These are phyloP conservation scores for Biston betularia DNA, from an alignment of 2,888 invertebrate genomes.

Conservation along the genomic window DNA sequence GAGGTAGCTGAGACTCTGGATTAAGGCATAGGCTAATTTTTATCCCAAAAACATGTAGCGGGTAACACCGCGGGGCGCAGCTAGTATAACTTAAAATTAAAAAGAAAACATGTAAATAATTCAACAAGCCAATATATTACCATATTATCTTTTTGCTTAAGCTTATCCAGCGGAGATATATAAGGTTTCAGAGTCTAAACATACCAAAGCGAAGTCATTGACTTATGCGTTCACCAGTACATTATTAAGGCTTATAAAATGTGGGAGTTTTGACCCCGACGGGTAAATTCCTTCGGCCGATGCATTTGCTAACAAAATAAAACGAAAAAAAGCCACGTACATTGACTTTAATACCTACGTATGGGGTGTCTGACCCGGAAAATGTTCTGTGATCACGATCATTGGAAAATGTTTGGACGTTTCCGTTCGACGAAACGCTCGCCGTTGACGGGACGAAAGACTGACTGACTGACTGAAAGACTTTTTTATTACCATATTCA, in stretches of 20 bases:
- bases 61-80: too few species aligned
- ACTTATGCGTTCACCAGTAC: constrained; percentile 51
- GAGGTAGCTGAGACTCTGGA: too few species aligned
- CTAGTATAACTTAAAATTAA: too few species aligned
- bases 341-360: constrained; percentile 37
- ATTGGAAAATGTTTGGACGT: constrained; percentile 14
- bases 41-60: too few species aligned
- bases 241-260: constrained; percentile 55
- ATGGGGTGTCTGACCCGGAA: constrained; percentile 59
- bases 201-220: constrained; percentile 1
- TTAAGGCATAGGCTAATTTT: too few species aligned
- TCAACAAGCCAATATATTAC: too few species aligned
- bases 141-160: background rate
- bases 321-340: constrained; percentile 36
- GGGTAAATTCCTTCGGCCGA: constrained; percentile 62
- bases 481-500: too few species aligned
- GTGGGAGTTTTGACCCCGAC: constrained; percentile 63
- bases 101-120: too few species aligned
- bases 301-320: constrained; percentile 53
- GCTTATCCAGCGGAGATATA: background rate
- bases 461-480: too few species aligned
- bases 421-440: constrained; percentile 8
- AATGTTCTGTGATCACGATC: constrained; percentile 30
- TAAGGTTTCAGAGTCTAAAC: background rate
- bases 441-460: background rate